phyloP scores from a whole-genome alignment of 2,888 invertebrate species.

The Stramonita haemastoma region DNA sequence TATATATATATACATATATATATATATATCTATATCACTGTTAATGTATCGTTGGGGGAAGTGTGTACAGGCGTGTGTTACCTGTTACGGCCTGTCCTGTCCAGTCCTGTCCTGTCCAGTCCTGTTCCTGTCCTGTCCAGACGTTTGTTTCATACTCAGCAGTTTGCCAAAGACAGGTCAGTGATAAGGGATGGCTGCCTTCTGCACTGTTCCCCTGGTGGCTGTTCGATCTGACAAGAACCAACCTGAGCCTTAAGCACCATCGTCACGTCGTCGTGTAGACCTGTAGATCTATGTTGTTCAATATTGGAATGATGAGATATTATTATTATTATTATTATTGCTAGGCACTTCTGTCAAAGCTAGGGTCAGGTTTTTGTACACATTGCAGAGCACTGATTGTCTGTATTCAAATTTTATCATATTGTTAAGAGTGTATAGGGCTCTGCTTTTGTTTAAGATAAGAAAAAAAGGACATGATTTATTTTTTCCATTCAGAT shows the following conservation, averaged over 20 bases:
- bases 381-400: no score
- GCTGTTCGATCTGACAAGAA: background rate
- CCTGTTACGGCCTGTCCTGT: background rate
- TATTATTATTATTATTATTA: no score
- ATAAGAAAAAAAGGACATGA: no score
- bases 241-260: conserved; percentile 22
- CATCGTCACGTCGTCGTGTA: background rate
- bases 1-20: background rate
- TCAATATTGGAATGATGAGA: background rate
- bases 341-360: no score
- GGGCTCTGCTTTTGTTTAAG: no score
- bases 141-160: background rate
- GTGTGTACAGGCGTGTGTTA: background rate
- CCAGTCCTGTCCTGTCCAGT: background rate
- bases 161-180: background rate
- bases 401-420: no score
- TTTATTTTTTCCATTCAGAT: no score
- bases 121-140: background rate
- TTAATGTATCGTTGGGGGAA: background rate
- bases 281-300: background rate
- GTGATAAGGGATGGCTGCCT: background rate
- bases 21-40: background rate
- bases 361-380: no score
- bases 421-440: no score
- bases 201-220: background rate